A percentile compares a stretch with the other conserved stretches of the same genome.
phyloP scores from a whole-genome alignment of 2,113 vertebrate species.

The Equus przewalskii region DNA sequence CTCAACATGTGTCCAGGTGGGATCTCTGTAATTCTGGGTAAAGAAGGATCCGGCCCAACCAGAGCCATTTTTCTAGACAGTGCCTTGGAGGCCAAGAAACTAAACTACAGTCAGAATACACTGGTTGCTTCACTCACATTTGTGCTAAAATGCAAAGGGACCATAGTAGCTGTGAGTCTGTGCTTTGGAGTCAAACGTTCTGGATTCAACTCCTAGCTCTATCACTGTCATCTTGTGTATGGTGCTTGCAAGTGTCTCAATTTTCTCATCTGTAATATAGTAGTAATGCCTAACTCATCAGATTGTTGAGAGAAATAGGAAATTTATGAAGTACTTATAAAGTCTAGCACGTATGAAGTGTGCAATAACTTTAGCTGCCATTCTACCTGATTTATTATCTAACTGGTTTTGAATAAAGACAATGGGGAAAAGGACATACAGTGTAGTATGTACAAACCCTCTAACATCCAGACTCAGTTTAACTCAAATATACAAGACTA shows the following conservation, averaged over 20 bases:
- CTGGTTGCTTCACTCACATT: not conserved
- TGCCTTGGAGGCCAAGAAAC: not conserved
- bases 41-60: not conserved
- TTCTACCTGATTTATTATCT: not conserved
- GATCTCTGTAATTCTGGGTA: not conserved
- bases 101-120: not conserved
- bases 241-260: not conserved
- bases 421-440: not conserved
- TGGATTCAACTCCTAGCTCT: not conserved
- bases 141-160: not conserved
- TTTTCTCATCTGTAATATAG: not conserved
- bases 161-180: not conserved
- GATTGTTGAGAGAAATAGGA: not conserved
- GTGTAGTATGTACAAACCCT: not conserved
- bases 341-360: not conserved
- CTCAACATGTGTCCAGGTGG: not conserved
- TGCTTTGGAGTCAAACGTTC: not conserved
- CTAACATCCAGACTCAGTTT: not conserved
- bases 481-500: not conserved
- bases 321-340: not conserved
- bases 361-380: not conserved
- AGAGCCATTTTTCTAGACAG: not conserved
- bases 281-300: not conserved
- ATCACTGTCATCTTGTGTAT: not conserved
- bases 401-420: not conserved